These are phyloP conservation scores for Rhysida immarginata DNA, from an alignment of 1,140 invertebrate genomes.

Conservation along the genomic window DNA sequence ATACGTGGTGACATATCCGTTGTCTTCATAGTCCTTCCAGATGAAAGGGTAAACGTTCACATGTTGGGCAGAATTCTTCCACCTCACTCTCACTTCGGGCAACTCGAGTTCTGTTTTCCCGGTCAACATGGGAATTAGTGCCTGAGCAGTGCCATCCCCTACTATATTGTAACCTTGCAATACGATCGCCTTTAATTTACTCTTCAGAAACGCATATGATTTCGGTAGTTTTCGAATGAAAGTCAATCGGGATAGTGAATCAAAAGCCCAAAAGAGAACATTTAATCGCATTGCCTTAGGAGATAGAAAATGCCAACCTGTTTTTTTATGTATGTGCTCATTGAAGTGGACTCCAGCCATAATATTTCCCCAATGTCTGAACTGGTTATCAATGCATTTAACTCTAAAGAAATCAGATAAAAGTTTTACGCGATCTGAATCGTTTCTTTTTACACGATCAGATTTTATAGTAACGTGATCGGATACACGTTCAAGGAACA, in stretches of 20 bases:
- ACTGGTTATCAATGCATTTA: slow-evolving; percentile 17
- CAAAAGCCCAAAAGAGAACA: slow-evolving; percentile 77
- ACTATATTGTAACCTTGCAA: slow-evolving; percentile 55
- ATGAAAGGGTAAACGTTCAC: slow-evolving; percentile 69
- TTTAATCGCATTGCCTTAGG: slow-evolving; percentile 43
- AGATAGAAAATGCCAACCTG: slow-evolving; percentile 36
- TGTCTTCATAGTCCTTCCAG: no score
- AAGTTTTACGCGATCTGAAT: neutral
- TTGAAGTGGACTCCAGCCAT: slow-evolving; percentile 40
- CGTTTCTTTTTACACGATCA: neutral
- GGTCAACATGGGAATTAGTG: slow-evolving; percentile 77
- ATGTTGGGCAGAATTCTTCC: slow-evolving; percentile 41
- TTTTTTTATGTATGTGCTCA: slow-evolving; percentile 28
- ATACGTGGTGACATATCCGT: no score
- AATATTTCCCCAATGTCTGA: slow-evolving; percentile 38
- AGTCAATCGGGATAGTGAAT: slow-evolving; percentile 72
- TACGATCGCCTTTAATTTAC: slow-evolving; percentile 48
- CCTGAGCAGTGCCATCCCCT: slow-evolving; percentile 86
- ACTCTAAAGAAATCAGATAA: slow-evolving; percentile 43
- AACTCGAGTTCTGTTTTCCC: slow-evolving; percentile 74
- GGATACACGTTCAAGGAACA: slow-evolving; percentile 6
- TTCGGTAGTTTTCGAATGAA: slow-evolving; percentile 73
- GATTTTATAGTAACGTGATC: slow-evolving; percentile 5
- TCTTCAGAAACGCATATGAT: slow-evolving; percentile 55
- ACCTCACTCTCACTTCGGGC: slow-evolving; percentile 64